Evolutionary conservation across 2,888 invertebrate genomes (phyloP).

Genomic region (Myopa testacea): DNA sequence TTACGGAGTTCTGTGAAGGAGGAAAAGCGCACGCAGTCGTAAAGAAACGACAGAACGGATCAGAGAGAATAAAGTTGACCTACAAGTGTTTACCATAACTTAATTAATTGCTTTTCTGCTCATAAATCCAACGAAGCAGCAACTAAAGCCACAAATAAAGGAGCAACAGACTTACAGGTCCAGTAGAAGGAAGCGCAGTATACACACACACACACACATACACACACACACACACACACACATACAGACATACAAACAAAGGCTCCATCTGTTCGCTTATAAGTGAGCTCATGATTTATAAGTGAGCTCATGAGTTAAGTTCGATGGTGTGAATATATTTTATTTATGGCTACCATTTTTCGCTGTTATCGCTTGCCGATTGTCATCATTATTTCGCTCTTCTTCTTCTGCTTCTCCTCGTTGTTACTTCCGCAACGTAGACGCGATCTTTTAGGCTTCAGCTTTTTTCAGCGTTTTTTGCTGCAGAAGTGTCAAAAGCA

Average conservation of each 20-base stretch:
- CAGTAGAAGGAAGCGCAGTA: not conserved
- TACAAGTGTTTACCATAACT: not conserved
- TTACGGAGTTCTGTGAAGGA: no score
- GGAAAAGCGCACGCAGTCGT: no score
- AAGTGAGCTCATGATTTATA: slow-evolving; percentile 6
- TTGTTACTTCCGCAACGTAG: no score
- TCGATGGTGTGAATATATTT: not conserved
- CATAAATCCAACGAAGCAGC: not conserved
- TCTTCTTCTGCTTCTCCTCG: not conserved
- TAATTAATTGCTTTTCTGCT: not conserved
- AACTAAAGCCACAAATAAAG: not conserved
- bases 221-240: not conserved
- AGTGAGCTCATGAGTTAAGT: not conserved
- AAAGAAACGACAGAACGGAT: no score
- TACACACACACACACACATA: not conserved
- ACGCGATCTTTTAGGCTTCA: no score
- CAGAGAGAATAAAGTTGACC: not conserved
- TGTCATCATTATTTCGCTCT: not conserved
- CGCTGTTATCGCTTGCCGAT: not conserved
- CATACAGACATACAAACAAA: not conserved
- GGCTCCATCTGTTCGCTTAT: not conserved
- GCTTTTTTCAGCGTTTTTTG: no score
- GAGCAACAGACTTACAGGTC: not conserved
- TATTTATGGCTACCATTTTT: not conserved
- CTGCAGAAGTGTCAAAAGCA: no score